Conservation (phyloP, 2,113 vertebrate genomes). For the Mirza zaza region DNA sequence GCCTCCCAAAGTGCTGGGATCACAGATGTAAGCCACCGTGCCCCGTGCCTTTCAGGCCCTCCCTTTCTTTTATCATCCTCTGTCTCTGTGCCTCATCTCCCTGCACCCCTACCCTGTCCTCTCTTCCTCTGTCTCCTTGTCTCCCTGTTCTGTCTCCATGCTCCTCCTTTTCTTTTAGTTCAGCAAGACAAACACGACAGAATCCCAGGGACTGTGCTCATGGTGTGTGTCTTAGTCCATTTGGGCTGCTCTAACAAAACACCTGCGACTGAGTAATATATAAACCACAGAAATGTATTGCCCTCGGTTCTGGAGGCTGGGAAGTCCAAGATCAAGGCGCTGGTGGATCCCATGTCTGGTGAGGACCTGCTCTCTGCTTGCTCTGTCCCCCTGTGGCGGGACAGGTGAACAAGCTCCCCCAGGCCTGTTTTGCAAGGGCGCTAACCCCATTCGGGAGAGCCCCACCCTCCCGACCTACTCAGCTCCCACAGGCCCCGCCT, state of each 20-base stretch:
- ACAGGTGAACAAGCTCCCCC: neutral
- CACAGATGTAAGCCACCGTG: too few relatives aligned
- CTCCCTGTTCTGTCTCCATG: neutral
- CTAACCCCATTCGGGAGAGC: too few relatives aligned
- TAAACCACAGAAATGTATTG: neutral
- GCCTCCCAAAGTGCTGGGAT: too few relatives aligned
- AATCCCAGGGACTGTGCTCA: neutral
- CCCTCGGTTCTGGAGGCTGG: too few relatives aligned
- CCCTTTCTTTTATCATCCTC: neutral
- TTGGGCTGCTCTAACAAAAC: neutral
- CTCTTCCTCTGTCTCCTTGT: neutral
- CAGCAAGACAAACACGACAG: neutral
- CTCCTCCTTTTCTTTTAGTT: neutral
- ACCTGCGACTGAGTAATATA: neutral
- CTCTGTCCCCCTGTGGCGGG: too few relatives aligned
- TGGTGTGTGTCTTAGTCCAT: neutral
- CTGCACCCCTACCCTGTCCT: accelerated
- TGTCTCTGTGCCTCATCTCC: neutral
- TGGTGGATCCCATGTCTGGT: neutral
- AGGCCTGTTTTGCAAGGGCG: neutral
- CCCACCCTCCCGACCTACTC: neutral
- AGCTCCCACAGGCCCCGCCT: too few relatives aligned
- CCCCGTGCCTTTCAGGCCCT: too few relatives aligned
- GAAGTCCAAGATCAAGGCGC: neutral
- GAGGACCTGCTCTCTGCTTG: neutral